Evolutionary conservation across 2,113 vertebrate genomes (phyloP).

Genomic region (Takifugu flavidus): DNA sequence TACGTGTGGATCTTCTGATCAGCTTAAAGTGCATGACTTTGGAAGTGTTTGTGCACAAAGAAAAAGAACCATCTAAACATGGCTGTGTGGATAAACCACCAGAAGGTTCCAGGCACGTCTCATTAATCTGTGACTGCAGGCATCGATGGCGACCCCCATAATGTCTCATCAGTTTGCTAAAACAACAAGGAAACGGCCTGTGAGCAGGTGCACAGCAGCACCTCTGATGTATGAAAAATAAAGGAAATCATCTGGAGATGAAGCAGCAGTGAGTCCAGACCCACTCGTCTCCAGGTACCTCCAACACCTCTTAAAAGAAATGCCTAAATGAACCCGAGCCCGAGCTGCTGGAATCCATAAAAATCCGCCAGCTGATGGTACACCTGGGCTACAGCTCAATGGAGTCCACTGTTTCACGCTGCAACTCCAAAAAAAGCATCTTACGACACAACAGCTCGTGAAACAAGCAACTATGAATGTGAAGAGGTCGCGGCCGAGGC

Average conservation of each 20-base stretch:
- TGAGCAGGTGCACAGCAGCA: not conserved
- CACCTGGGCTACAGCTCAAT: slow-evolving; percentile 4
- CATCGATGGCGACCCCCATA: too few species aligned
- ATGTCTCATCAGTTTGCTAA: too few species aligned
- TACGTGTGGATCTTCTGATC: too few species aligned
- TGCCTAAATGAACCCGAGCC: not conserved
- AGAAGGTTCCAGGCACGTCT: too few species aligned
- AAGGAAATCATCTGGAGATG: not conserved
- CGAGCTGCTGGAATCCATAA: not conserved
- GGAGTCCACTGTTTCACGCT: slow-evolving; percentile 5
- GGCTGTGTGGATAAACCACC: too few species aligned
- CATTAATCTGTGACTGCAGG: too few species aligned
- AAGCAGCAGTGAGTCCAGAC: not conserved
- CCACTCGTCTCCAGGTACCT: slow-evolving; percentile 12
- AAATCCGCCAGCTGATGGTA: slow-evolving; percentile 22
- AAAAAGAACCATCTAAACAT: too few species aligned
- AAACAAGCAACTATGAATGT: too few species aligned
- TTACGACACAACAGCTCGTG: not conserved
- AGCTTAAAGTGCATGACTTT: too few species aligned
- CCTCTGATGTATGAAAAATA: not conserved
- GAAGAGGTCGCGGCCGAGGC: too few species aligned
- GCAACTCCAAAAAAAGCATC: not conserved
- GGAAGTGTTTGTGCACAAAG: too few species aligned
- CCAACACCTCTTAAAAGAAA: slow-evolving; percentile 6
- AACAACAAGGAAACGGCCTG: not conserved